A percentile compares a stretch with the other conserved stretches of the same genome.
These are phyloP conservation scores for Yponomeuta cagnagella DNA, from an alignment of 2,888 invertebrate species.

Conservation along the genomic window DNA sequence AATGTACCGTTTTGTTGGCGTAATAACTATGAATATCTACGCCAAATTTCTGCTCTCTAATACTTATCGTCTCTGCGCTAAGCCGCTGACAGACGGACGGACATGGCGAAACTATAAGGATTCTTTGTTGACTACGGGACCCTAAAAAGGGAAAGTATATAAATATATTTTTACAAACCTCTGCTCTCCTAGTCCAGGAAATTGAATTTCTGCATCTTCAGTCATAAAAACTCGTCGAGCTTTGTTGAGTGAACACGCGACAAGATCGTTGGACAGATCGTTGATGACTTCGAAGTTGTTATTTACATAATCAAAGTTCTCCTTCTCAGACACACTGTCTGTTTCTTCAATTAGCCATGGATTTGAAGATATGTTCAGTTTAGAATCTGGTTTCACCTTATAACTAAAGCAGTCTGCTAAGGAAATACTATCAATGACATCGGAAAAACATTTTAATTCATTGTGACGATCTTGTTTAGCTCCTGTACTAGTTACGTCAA, in stretches of 20 bases:
- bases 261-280: background rate
- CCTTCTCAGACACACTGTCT: conserved; percentile 54
- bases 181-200: conserved; percentile 2
- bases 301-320: conserved; percentile 42
- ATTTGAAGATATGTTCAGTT: conserved; percentile 33
- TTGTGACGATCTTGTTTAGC: conserved; percentile 24
- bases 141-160: background rate
- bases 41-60: no score
- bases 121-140: no score
- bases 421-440: conserved; percentile 54
- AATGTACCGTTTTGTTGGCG: no score
- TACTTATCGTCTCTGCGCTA: no score
- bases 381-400: conserved; percentile 24
- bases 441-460: conserved; percentile 38
- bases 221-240: conserved; percentile 28
- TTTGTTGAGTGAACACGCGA: background rate
- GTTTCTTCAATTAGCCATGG: conserved; percentile 49
- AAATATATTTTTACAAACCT: conserved; percentile 2
- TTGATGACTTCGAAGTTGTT: conserved; percentile 16
- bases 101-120: no score
- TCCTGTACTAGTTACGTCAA: conserved; percentile 21
- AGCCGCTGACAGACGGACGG: no score
- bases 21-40: no score
- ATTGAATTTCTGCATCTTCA: background rate
- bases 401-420: conserved; percentile 46